Base-by-base conservation (phyloP, 2,797 vertebrate species). In the Lycodopsis pacificus region DNA sequence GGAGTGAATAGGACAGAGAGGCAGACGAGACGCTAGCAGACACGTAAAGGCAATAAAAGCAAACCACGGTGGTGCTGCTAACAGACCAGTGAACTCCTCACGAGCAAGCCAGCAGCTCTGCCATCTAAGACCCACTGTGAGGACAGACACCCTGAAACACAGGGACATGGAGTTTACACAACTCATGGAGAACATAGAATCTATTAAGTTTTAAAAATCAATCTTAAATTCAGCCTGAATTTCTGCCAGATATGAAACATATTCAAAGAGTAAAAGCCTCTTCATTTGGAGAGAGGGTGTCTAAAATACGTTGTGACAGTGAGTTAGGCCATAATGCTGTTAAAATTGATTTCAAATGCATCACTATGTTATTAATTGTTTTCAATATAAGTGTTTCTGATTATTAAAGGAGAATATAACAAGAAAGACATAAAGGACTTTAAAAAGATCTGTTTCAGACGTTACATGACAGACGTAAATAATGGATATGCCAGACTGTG, bases 1-100 rank as follows among this genome's bases (percentile, higher is more conserved):
- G 70, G 74, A 79, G 84, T 42, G 77, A 83, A 79, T 20, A 63
- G 82, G 71, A 77, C 46, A 71, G 70, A 85, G 80, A 76, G 61
- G 51, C 40, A 59, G 56, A 34, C 61, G 12, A 73, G 71, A 61
- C 0, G 54, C 66, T 58, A 77, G 71, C 57, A 84, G 72, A 61
- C 53, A 82, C 68, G 63, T 72, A 62, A 71, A 81, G 70, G 54
- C 56, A 68, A 57, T 85, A 49, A 89, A 84, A 58, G 40, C 34
- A 73, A 74, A 72, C 73, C 53, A 74, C 51, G 77, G 30, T 10
- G 44, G 58, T 73, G 80, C 71, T 76, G 79, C 75, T 87, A 84
- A 81, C 77, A 89, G 65, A 74, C 46, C 76, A 81, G 76, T 54
- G 42, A 67, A 57, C 80, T 84, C 59, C 77, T 70, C 53, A 57